Percentiles rank a stretch among this genome's conserved stretches.
Conservation (phyloP, 1,140 invertebrate species). For the Gonatopus flavifemur region DNA sequence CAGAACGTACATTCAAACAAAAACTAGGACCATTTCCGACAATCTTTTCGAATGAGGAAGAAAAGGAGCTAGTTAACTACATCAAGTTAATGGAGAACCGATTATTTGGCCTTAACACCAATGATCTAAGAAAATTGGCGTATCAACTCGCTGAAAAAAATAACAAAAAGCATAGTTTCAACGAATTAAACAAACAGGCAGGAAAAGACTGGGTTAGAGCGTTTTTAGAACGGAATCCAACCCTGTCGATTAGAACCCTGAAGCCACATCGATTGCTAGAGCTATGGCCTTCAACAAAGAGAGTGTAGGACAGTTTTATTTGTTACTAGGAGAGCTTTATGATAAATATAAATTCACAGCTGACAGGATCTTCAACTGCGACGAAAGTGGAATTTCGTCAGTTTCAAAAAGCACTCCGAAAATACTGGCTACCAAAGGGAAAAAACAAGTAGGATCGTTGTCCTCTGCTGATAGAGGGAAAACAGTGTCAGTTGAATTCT, state of each 20-base stretch:
- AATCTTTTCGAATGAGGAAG: conserved; percentile 12
- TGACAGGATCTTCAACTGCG: conserved; percentile 3
- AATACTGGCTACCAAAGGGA: neutral
- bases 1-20: no score
- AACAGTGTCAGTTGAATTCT: neutral
- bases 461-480: neutral
- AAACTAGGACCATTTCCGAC: no score
- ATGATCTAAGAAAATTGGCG: neutral
- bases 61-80: conserved; percentile 23
- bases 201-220: conserved; percentile 3
- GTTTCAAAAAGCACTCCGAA: conserved; percentile 9
- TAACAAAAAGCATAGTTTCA: neutral
- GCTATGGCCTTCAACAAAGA: conserved; percentile 8
- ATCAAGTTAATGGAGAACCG: conserved; percentile 16
- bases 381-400: conserved; percentile 1
- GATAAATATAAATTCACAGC: conserved; percentile 21
- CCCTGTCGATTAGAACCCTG: neutral
- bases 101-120: neutral
- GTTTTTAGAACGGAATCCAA: conserved; percentile 1
- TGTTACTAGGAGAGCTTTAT: neutral
- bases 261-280: conserved; percentile 11
- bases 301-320: conserved; percentile 1
- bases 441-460: neutral
- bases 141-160: conserved; percentile 4
- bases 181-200: neutral